Percentiles rank a stretch among this genome's conserved stretches.
phyloP scores from a whole-genome alignment of 2,888 invertebrate genomes.

The Machimus rusticus region DNA sequence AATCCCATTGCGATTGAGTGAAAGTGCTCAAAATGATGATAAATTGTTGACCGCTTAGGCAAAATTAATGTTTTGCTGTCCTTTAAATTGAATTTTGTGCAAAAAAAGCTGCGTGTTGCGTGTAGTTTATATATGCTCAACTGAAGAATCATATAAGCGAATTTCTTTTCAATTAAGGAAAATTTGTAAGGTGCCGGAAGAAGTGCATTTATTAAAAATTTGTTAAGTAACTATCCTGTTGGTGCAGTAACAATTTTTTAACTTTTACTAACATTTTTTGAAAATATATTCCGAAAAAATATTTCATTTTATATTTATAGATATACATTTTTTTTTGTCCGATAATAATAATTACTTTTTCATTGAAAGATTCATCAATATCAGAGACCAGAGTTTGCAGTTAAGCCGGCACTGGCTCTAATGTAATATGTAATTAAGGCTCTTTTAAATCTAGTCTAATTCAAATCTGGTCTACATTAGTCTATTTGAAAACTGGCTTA shows the following conservation, averaged over 20 bases:
- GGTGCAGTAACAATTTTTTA: not conserved
- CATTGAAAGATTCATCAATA: too few species aligned
- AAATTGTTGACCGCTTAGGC: slow-evolving; percentile 6
- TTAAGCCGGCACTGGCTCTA: too few species aligned
- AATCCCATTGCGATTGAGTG: slow-evolving; percentile 5
- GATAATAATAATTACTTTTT: too few species aligned
- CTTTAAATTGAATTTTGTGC: not conserved
- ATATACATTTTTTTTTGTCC: too few species aligned
- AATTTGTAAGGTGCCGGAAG: not conserved
- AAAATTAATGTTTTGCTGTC: not conserved
- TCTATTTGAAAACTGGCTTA: too few species aligned
- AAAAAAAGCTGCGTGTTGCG: not conserved
- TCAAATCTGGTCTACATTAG: too few species aligned
- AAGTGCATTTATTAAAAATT: not conserved
- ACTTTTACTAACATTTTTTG: not conserved
- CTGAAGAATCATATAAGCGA: not conserved
- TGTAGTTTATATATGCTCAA: not conserved
- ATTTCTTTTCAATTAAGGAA: not conserved
- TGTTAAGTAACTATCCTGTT: not conserved
- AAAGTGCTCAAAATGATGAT: slow-evolving; percentile 7
- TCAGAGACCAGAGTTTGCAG: too few species aligned
- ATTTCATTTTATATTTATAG: too few species aligned
- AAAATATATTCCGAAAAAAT: too few species aligned
- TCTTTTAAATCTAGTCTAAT: too few species aligned
- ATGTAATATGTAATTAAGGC: too few species aligned